These are phyloP conservation scores for Agraylea sexmaculata DNA, from an alignment of 1,140 invertebrate genomes.

Conservation along the genomic window DNA sequence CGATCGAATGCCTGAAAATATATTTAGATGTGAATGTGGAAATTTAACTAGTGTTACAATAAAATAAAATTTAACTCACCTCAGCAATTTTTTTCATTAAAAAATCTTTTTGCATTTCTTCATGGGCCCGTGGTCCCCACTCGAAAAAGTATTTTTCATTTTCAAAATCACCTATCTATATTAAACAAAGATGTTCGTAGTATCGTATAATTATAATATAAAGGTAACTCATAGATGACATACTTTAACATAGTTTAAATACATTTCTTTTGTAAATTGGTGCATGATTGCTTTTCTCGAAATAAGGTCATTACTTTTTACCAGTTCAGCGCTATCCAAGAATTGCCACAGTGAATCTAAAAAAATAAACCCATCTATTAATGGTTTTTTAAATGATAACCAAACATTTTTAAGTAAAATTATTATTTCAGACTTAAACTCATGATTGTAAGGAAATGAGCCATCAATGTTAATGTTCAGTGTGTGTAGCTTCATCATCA, in stretches of 20 bases:
- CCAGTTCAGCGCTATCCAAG: conserved; percentile 14
- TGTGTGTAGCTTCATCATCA: conserved; percentile 7
- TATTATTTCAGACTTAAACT: conserved; percentile 20
- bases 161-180: conserved; percentile 14
- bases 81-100: conserved; percentile 14
- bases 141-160: conserved; percentile 14
- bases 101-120: conserved; percentile 14
- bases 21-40: conserved; percentile 1
- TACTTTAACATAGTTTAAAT: conserved; percentile 18
- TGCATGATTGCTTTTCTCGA: conserved; percentile 14
- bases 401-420: too few species aligned
- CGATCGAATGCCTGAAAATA: conserved; percentile 16
- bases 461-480: too few species aligned
- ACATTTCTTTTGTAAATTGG: conserved; percentile 17
- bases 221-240: too few species aligned
- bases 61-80: conserved; percentile 7
- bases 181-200: not conserved
- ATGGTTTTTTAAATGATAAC: not conserved
- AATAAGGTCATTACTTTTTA: conserved; percentile 8
- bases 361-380: conserved; percentile 4
- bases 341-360: conserved; percentile 17
- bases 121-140: conserved; percentile 13
- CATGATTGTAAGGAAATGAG: conserved; percentile 16
- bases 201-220: too few species aligned
- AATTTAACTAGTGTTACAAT: not conserved